These are phyloP conservation scores for Microcebus murinus DNA, from an alignment of 2,113 vertebrate genomes.

Conservation along the genomic window DNA sequence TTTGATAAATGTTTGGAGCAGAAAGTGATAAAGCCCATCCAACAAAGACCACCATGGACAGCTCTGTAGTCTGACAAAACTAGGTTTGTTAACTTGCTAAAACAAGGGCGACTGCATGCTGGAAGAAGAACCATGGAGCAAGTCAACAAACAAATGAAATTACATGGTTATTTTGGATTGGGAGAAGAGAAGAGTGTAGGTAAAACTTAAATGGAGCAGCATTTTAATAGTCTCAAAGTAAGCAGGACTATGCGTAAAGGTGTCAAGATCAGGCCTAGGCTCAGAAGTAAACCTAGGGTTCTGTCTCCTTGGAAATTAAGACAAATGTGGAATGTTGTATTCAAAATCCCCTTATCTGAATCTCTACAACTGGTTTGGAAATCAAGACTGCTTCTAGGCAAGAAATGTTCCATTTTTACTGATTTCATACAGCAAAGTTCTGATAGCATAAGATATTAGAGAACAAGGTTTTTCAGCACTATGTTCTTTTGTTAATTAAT, in stretches of 20 bases:
- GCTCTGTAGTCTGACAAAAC: neutral
- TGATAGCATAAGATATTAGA: neutral
- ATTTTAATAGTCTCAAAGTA: neutral
- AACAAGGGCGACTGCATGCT: neutral
- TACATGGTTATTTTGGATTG: neutral
- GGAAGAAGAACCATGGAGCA: neutral
- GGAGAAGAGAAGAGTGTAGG: neutral
- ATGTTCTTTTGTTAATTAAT: constrained; percentile 26
- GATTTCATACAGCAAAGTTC: constrained; percentile 22
- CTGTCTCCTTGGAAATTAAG: constrained; percentile 27
- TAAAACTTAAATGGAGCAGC: constrained; percentile 28
- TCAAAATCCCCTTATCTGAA: neutral
- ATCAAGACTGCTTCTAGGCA: neutral
- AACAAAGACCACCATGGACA: neutral
- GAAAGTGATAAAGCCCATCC: neutral
- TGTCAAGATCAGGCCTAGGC: neutral
- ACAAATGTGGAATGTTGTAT: neutral
- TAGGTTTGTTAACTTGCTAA: neutral
- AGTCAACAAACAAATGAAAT: neutral
- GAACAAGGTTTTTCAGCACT: neutral
- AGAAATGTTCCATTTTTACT: neutral
- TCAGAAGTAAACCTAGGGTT: neutral
- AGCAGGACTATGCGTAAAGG: neutral
- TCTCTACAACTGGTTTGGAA: neutral
- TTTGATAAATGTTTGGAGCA: constrained; percentile 23